These are phyloP conservation scores for Formicarius rufipectus DNA, from an alignment of 2,113 vertebrate species.

Conservation along the genomic window DNA sequence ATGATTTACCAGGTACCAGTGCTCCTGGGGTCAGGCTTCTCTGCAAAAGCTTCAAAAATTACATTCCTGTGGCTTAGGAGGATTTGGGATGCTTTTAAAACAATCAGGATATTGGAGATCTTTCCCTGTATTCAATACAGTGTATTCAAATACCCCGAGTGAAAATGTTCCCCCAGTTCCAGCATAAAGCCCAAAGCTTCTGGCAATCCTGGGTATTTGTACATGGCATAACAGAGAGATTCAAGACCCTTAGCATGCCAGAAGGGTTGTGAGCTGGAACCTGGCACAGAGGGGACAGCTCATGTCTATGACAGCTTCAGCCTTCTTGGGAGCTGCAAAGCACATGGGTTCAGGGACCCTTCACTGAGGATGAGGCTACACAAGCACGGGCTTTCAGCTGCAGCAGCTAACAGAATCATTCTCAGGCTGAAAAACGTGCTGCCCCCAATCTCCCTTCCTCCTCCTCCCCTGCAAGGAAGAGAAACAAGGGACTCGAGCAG, in stretches of 20 bases:
- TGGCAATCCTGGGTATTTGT: neutral
- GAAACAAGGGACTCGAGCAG: neutral
- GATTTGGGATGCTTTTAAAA: neutral
- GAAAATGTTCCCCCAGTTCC: neutral
- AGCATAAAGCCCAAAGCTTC: neutral
- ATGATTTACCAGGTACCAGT: neutral
- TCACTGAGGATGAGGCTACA: rapidly evolving
- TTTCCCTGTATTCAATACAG: neutral
- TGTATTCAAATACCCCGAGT: neutral
- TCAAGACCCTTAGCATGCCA: neutral
- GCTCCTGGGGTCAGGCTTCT: neutral
- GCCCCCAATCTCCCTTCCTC: neutral
- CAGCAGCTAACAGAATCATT: neutral
- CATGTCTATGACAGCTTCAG: neutral
- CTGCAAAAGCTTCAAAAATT: neutral
- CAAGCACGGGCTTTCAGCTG: neutral
- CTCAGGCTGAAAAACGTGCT: neutral
- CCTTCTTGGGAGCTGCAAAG: rapidly evolving
- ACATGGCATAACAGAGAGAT: neutral
- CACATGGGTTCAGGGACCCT: neutral
- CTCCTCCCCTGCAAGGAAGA: rapidly evolving
- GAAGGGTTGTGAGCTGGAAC: neutral
- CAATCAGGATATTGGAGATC: neutral
- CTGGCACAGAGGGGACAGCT: neutral
- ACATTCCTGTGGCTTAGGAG: neutral